Conservation (phyloP, 2,113 vertebrate species). For the Neogale vison region DNA sequence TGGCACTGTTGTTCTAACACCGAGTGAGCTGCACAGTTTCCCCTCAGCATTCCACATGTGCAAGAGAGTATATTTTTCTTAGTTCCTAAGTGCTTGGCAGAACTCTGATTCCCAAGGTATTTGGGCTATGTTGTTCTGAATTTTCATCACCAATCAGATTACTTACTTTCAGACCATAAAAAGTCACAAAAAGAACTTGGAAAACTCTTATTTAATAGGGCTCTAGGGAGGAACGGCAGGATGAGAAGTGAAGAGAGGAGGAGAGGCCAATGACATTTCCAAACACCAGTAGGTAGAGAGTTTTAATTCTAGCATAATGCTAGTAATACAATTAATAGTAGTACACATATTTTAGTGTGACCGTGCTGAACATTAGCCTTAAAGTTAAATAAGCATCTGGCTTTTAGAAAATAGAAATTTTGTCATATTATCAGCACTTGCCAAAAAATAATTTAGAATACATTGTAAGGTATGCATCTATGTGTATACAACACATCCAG, state of each 20-base stretch:
- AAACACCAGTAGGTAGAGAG: neutral
- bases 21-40: constrained; percentile 37
- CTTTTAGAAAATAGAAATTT: neutral
- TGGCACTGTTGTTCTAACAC: constrained; percentile 75
- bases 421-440: neutral
- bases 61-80: constrained; percentile 73
- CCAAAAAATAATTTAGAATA: neutral
- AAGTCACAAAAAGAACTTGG: constrained; percentile 67
- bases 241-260: neutral
- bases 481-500: neutral
- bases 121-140: constrained; percentile 68
- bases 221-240: constrained; percentile 44
- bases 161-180: constrained; percentile 75
- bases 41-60: constrained; percentile 61
- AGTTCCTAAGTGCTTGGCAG: constrained; percentile 73
- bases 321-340: neutral
- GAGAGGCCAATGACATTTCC: neutral
- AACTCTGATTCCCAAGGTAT: constrained; percentile 70
- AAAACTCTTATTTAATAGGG: constrained; percentile 67
- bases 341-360: neutral
- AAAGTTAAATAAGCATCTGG: neutral
- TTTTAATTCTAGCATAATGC: neutral
- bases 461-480: neutral
- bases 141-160: constrained; percentile 81
- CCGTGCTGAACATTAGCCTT: neutral